Base-by-base conservation (phyloP, 2,888 invertebrate genomes). In the Caenorhabditis plicata region DNA sequence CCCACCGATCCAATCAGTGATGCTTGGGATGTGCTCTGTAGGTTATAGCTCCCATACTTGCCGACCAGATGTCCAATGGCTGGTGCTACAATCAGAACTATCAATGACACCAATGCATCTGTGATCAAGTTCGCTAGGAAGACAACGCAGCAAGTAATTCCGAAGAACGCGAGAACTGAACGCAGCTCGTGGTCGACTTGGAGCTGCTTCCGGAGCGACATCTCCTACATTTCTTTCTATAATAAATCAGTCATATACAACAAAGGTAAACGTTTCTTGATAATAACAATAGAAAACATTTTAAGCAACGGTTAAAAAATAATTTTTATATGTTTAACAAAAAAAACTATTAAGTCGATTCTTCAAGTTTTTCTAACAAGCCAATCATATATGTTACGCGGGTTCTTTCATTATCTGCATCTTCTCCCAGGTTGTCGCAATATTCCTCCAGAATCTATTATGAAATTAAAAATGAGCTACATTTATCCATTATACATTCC, bases 341-440 rank as follows among this genome's bases (percentile, higher is more conserved):
- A n/a, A n/a, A n/a, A n/a, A n/a, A n/a, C n/a, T n/a, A n/a, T n/a
- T n/a, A n/a, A n/a, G n/a, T n/a, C n/a, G n/a, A n/a, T n/a, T n/a
- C n/a, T n/a, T n/a, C n/a, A n/a, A 57, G 49, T 9, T 33, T 29
- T 8, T 43, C 46, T 25, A 61, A 33, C 15, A 29, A 54, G 8
- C 19, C 47, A n/a, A 72, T 55, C 25, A 72, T 51, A 7, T 40
- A 3, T n/a, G 62, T 54, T 3, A 67, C 57, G 20, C 72, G 43
- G 19, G 55, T 43, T 9, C 64, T 40, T 39, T 72, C 72, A 13
- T 49, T 44, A 4, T 35, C 44, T 1, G 72, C 72, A 13, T 65
- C 61, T 2, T 65, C 62, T 4, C 72, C 72, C 23, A 72, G 50
- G 61, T 72, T 70, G 33, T 64, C 64, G 39, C 40, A 43, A 45